A percentile compares a stretch with the other conserved stretches of the same genome.
Conservation (phyloP, 2,888 invertebrate species). For the Synergus itoensis region DNA sequence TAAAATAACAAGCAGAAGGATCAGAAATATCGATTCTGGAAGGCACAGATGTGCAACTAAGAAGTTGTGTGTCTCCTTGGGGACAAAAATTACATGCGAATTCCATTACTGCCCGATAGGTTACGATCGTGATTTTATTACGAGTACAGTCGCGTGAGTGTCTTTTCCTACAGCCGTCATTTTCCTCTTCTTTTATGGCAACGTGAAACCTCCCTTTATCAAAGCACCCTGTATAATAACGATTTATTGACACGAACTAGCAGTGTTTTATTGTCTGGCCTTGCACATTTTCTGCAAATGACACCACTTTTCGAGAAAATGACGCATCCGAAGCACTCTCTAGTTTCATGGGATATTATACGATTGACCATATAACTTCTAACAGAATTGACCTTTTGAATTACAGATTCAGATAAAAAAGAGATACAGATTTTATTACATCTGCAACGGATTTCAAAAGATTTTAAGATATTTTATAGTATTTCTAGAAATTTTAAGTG, state of each 20-base stretch:
- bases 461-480: no score
- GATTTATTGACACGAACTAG: conserved; percentile 21
- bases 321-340: background rate
- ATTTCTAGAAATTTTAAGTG: no score
- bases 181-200: conserved; percentile 24
- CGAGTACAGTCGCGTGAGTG: conserved; percentile 29
- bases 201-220: conserved; percentile 40
- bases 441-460: background rate
- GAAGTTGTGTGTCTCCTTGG: background rate
- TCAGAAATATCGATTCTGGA: background rate
- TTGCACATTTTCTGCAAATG: conserved; percentile 32
- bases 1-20: conserved; percentile 21
- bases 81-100: conserved; percentile 50
- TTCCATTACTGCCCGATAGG: conserved; percentile 51
- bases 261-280: conserved; percentile 26
- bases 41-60: background rate
- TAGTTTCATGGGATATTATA: conserved; percentile 12
- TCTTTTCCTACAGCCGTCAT: conserved; percentile 15
- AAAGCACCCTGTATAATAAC: conserved; percentile 11
- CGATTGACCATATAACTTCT: conserved; percentile 2
- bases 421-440: background rate
- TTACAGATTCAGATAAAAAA: background rate
- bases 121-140: conserved; percentile 28
- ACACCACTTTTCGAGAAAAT: conserved; percentile 13
- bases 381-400: background rate